Conservation (phyloP, 2,797 vertebrate genomes). For the Gymnocypris eckloni region DNA sequence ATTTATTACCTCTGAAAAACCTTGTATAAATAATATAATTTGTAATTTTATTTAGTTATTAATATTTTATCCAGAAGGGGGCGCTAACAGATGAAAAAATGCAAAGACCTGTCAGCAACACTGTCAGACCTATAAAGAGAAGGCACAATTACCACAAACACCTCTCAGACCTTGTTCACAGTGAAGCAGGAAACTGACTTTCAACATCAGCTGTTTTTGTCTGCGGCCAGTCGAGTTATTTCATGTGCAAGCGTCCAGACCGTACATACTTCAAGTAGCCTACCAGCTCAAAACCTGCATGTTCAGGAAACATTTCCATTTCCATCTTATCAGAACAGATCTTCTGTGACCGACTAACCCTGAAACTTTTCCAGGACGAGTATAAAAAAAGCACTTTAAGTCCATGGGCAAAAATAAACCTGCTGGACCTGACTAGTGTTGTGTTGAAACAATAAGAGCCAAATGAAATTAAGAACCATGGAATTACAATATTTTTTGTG, state of each 20-base stretch:
- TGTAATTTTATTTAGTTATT: background rate
- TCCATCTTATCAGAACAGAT: too few relatives aligned
- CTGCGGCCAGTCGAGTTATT: background rate
- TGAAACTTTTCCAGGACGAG: background rate
- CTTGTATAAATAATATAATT: background rate
- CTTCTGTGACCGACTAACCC: background rate
- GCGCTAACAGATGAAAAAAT: background rate
- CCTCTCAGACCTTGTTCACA: constrained; percentile 4
- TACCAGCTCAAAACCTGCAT: background rate
- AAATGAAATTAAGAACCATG: background rate
- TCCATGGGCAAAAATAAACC: background rate
- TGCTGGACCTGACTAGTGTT: background rate
- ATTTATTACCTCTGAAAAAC: background rate
- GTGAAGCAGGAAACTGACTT: background rate
- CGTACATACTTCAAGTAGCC: background rate
- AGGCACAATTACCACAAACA: constrained; percentile 2
- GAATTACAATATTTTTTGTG: background rate
- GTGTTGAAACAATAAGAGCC: background rate
- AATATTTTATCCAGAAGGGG: background rate
- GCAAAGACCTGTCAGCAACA: background rate
- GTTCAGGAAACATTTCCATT: background rate
- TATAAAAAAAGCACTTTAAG: constrained; percentile 14
- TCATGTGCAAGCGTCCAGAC: background rate
- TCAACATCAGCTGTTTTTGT: constrained; percentile 5
- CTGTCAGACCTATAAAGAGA: background rate